phyloP scores from a whole-genome alignment of 2,797 vertebrate genomes.

The Holocentrus rufus region DNA sequence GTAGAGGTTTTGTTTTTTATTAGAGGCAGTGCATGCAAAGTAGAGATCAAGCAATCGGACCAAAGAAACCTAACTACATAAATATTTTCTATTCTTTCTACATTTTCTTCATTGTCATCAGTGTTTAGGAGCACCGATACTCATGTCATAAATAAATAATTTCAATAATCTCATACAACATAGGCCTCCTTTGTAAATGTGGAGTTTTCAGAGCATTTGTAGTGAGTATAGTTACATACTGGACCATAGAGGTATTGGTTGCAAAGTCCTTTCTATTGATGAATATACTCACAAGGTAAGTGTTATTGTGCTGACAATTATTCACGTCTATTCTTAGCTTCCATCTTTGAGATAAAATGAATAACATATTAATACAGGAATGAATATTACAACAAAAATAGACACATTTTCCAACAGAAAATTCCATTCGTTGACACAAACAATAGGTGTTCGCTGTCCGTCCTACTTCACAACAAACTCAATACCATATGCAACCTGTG shows the following conservation, averaged over 20 bases:
- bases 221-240: conserved; percentile 19
- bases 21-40: conserved; percentile 65
- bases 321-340: conserved; percentile 4
- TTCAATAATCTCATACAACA: conserved; percentile 37
- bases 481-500: not conserved
- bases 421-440: not conserved
- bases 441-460: conserved; percentile 11
- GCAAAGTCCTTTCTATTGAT: conserved; percentile 20
- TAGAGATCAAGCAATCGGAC: conserved; percentile 64
- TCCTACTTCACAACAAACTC: conserved; percentile 26
- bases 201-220: conserved; percentile 26
- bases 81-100: conserved; percentile 48
- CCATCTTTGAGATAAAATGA: conserved; percentile 13
- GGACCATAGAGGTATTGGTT: conserved; percentile 7
- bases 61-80: conserved; percentile 60
- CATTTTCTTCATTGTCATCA: conserved; percentile 44
- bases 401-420: conserved; percentile 34
- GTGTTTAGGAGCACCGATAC: conserved; percentile 31
- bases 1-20: conserved; percentile 52
- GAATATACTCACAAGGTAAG: conserved; percentile 5
- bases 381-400: conserved; percentile 52
- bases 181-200: conserved; percentile 10
- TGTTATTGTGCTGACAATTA: conserved; percentile 27
- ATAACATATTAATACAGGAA: conserved; percentile 23
- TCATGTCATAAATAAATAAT: conserved; percentile 44